Evolutionary conservation across 2,888 invertebrate genomes (phyloP).

Genomic region (Epirrita christyi): DNA sequence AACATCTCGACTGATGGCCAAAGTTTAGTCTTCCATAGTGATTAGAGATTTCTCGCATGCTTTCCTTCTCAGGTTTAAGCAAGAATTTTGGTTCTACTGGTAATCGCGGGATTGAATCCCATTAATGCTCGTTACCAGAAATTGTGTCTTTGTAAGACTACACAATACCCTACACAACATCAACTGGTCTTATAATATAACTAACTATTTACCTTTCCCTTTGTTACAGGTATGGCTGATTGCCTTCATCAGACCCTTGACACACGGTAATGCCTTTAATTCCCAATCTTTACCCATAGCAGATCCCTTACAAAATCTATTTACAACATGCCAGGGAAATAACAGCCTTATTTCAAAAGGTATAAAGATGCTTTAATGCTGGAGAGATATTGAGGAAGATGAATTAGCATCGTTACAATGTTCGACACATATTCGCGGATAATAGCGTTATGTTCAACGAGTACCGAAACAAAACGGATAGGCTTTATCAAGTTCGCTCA

Average conservation of each 20-base stretch:
- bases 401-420: slow-evolving; percentile 38
- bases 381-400: slow-evolving; percentile 30
- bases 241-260: slow-evolving; percentile 9
- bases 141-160: no score
- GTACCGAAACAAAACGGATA: slow-evolving; percentile 1
- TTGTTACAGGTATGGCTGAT: slow-evolving; percentile 26
- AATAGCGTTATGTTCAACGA: slow-evolving; percentile 33
- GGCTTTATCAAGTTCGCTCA: not conserved
- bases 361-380: slow-evolving; percentile 17
- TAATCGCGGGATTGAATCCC: no score
- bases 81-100: no score
- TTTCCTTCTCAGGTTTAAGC: no score
- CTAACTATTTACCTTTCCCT: slow-evolving; percentile 14
- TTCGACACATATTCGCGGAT: slow-evolving; percentile 39
- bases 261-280: slow-evolving; percentile 17
- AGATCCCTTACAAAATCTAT: slow-evolving; percentile 8
- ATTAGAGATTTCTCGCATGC: no score
- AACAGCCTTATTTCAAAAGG: not conserved
- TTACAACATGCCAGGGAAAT: slow-evolving; percentile 8
- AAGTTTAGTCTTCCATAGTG: no score
- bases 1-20: no score
- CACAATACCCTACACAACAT: no score
- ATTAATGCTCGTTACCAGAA: no score
- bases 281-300: slow-evolving; percentile 1
- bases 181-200: not conserved